Evolutionary conservation across 2,888 invertebrate genomes (phyloP), one percentile per base, ranked within the genome.

Genomic region (Stenchaetothrips biformis): DNA sequence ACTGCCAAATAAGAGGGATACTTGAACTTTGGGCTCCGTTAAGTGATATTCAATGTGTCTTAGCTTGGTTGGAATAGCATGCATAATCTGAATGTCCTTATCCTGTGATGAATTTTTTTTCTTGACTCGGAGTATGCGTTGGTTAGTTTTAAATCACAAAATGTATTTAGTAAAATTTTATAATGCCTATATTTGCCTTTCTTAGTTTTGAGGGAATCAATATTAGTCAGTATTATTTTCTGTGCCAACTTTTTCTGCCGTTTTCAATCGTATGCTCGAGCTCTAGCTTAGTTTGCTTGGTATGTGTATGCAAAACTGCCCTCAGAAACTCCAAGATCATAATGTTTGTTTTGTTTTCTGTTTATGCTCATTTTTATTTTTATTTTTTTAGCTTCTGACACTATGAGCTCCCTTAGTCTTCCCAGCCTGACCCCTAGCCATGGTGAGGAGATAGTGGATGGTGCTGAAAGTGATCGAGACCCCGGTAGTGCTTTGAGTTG

Each of bases 321-420:
- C 67, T 8, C 4, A 74, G 67, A 7, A 21, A 21, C 7, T 25
- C 48, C 53, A 79, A 78, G 21, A 27, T 53, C 48, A 47, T 49
- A 47, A 53, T 80, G 25, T 27, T 80, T 80, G 81, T 77, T 79
- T 80, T 53, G 78, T 82, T 80, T 79, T 78, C 80, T 81, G 79
- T 83, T 81, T 79, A 78, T 81, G 80, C 80, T 83, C 82, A 80
- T 84, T 83, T 80, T 82, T 81, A 80, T 81, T 81, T 81, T 81
- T 49, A 81, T 79, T 81, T 80, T 82, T 80, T 81, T 83, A 82
- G 83, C 84, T 80, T 85, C 84, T 80, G 84, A 84, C 83, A 84
- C 84, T 81, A 83, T 84, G 81, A 84, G 84, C 80, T 84, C 84
- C 67, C 83, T 83, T 82, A 85, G 84, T 82, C 83, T 83, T 78